phyloP scores from a whole-genome alignment of 2,888 invertebrate species.

The Drosophila melanocephala region DNA sequence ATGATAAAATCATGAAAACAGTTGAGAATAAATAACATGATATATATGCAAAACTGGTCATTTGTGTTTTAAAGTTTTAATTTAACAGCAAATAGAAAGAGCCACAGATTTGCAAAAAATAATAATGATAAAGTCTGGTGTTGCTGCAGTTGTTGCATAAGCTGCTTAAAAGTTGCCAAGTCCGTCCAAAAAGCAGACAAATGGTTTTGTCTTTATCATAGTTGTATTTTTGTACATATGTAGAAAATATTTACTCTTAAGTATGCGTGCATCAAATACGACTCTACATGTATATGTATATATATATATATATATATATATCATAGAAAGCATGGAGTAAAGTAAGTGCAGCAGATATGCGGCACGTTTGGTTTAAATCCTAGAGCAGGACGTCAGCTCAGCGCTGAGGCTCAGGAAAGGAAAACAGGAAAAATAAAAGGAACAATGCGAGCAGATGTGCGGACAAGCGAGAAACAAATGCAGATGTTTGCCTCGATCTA shows the following conservation, averaged over 20 bases:
- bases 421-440: conserved; percentile 39
- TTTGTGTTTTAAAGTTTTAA: conserved; percentile 49
- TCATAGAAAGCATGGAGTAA: conserved; percentile 7
- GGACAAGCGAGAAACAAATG: conserved; percentile 57
- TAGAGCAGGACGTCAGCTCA: conserved; percentile 35
- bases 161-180: conserved; percentile 60
- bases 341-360: conserved; percentile 48
- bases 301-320: neutral
- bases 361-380: conserved; percentile 64
- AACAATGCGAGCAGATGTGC: conserved; percentile 79
- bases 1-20: neutral
- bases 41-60: conserved; percentile 22
- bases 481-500: conserved; percentile 61
- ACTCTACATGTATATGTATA: neutral
- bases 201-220: conserved; percentile 42
- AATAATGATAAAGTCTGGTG: neutral
- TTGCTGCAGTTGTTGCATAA: conserved; percentile 47
- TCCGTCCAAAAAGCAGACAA: conserved; percentile 4
- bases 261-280: conserved; percentile 29
- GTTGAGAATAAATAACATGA: conserved; percentile 3
- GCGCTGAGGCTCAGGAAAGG: conserved; percentile 25
- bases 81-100: conserved; percentile 25
- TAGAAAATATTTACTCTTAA: conserved; percentile 15
- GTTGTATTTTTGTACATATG: conserved; percentile 21
- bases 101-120: neutral